A percentile compares a stretch with the other conserved stretches of the same genome.
phyloP scores from a whole-genome alignment of 1,140 invertebrate genomes.

The Teleopsis dalmanni region DNA sequence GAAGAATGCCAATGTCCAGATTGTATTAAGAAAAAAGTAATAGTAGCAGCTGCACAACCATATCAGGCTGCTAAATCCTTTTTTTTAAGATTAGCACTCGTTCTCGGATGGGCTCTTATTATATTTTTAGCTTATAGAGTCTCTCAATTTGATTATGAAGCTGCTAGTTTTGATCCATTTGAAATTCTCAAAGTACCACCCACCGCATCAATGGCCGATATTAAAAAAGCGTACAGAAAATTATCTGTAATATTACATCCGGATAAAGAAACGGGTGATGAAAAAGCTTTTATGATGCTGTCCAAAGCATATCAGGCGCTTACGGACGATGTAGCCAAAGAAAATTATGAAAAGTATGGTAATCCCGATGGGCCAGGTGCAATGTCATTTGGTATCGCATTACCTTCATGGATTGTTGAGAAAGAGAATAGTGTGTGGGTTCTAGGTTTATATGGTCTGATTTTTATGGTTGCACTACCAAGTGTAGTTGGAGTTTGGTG shows the following conservation, averaged over 20 bases:
- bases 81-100: conserved; percentile 56
- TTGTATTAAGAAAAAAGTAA: conserved; percentile 77
- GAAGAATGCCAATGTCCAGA: conserved; percentile 80
- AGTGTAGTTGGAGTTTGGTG: conserved; percentile 95
- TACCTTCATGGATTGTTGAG: conserved; percentile 99
- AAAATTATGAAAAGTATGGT: conserved; percentile 98
- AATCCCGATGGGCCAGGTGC: conserved; percentile 99
- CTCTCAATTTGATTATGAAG: conserved; percentile 94
- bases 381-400: conserved; percentile 97
- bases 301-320: conserved; percentile 91
- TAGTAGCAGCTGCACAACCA: conserved; percentile 74
- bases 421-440: conserved; percentile 99
- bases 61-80: conserved; percentile 74
- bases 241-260: conserved; percentile 92
- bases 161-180: conserved; percentile 98
- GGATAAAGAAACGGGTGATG: conserved; percentile 95
- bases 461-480: conserved; percentile 97
- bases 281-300: conserved; percentile 94
- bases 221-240: conserved; percentile 93
- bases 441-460: conserved; percentile 86
- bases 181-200: conserved; percentile 86
- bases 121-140: conserved; percentile 89
- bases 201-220: conserved; percentile 74
- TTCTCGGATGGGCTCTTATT: conserved; percentile 84
- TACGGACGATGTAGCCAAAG: conserved; percentile 92